Evolutionary conservation across 2,888 invertebrate species (phyloP).

Genomic region (Rhagium mordax): DNA sequence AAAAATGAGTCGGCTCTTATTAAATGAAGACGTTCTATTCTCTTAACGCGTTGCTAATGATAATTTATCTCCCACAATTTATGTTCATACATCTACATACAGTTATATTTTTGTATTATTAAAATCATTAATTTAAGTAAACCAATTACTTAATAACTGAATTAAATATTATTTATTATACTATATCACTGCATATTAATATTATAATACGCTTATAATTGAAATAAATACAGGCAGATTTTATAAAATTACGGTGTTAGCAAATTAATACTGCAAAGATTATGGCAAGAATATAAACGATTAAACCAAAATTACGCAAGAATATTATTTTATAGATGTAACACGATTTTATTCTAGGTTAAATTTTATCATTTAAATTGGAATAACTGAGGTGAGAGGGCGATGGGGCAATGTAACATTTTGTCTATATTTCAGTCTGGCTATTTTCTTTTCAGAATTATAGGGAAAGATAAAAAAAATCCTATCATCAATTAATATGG

Average conservation of each 20-base stretch:
- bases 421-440: too few species aligned
- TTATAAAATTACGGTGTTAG: background rate
- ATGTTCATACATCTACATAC: conserved; percentile 58
- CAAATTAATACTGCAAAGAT: background rate
- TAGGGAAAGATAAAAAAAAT: too few species aligned
- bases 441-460: too few species aligned
- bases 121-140: conserved; percentile 29
- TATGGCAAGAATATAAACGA: too few species aligned
- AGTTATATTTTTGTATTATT: conserved; percentile 28
- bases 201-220: background rate
- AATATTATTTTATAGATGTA: too few species aligned
- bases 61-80: conserved; percentile 64
- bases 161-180: background rate
- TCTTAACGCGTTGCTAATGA: conserved; percentile 67
- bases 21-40: conserved; percentile 68
- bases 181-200: background rate
- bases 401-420: too few species aligned
- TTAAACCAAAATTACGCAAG: background rate
- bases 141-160: background rate
- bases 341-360: too few species aligned
- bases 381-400: too few species aligned
- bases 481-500: too few species aligned
- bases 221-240: background rate
- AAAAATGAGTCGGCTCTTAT: conserved; percentile 65
- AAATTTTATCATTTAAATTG: too few species aligned